Base-by-base conservation (phyloP, 2,113 vertebrate species). In the Paradoxurus hermaphroditus region DNA sequence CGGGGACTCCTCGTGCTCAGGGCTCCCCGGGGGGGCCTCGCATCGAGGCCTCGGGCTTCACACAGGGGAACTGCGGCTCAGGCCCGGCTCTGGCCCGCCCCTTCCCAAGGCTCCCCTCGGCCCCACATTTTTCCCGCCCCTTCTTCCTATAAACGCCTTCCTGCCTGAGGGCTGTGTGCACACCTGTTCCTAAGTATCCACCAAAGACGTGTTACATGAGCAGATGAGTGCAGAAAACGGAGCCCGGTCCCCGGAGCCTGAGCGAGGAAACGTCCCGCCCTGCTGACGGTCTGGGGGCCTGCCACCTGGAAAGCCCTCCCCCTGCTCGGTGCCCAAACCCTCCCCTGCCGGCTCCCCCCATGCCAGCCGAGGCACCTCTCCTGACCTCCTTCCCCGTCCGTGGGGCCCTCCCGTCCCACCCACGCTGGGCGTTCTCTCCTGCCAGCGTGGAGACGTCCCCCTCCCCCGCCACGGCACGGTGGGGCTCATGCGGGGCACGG, bases 241-340 rank as follows among this genome's bases (percentile, higher is more conserved):
- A 53, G 6, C n/a, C 82, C 9, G 41, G 59, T 41, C 34, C 59
- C 31, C 44, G 19, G 14, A 36, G 19, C 39, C 14, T 0, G 21
- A n/a, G 79, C 9, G 51, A 18, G 5, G 9, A 29, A 51, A 25
- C n/a, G 3, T 67, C 70, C 53, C 9, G 36, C 25, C 19, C 23
- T 41, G 14, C 21, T 27, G 1, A 34, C 49, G 31, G 12, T 13
- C 53, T 7, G 0, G 2, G 0, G 7, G 19, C 49, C 53, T 13
- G 16, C 19, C 31, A 39, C 63, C 29, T 12, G 29, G 8, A 83
- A 25, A 29, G 7, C 21, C 21, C 19, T 29, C 34, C 23, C 27
- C 3, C 1, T 25, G 7, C 73, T 1, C 23, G 13, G 29, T 3
- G 23, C 18, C 14, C 41, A 63, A 18, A 39, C 15, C 39, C 27